Conservation (phyloP, 2,113 vertebrate species). For the Prolemur simus region DNA sequence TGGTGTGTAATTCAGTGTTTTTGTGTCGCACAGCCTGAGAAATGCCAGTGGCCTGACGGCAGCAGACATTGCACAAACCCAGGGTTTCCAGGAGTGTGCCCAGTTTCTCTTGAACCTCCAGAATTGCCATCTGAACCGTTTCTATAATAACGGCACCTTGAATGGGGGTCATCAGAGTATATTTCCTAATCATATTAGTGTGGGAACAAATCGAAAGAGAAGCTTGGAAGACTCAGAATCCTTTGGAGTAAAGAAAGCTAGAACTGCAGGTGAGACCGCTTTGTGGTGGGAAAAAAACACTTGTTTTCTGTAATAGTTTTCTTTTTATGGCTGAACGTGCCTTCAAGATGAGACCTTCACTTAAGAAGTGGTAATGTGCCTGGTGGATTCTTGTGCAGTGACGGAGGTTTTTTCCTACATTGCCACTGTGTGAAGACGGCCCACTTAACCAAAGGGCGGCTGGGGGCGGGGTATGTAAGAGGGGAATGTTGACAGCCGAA, state of each 20-base stretch:
- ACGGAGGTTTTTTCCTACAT: neutral
- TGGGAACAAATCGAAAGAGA: constrained; percentile 91
- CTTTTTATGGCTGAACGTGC: neutral
- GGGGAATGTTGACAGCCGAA: neutral
- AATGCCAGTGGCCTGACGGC: constrained; percentile 96
- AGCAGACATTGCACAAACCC: constrained; percentile 94
- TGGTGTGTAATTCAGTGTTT: constrained; percentile 88
- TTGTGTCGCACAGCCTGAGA: constrained; percentile 92
- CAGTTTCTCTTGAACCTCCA: constrained; percentile 93
- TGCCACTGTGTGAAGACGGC: constrained; percentile 2
- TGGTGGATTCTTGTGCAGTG: neutral
- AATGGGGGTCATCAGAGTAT: constrained; percentile 84
- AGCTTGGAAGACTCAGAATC: constrained; percentile 85
- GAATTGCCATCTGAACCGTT: constrained; percentile 89
- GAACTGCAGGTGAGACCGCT: constrained; percentile 85
- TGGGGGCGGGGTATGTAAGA: neutral
- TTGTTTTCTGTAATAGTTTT: neutral
- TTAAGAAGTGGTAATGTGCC: neutral
- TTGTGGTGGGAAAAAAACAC: constrained; percentile 3
- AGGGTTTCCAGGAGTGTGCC: constrained; percentile 95
- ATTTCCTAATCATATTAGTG: constrained; percentile 83
- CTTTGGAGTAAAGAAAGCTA: constrained; percentile 90
- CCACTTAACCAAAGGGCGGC: neutral
- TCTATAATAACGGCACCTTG: constrained; percentile 87
- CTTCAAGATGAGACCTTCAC: neutral